phyloP scores from a whole-genome alignment of 2,113 vertebrate species.

The Passer domesticus region DNA sequence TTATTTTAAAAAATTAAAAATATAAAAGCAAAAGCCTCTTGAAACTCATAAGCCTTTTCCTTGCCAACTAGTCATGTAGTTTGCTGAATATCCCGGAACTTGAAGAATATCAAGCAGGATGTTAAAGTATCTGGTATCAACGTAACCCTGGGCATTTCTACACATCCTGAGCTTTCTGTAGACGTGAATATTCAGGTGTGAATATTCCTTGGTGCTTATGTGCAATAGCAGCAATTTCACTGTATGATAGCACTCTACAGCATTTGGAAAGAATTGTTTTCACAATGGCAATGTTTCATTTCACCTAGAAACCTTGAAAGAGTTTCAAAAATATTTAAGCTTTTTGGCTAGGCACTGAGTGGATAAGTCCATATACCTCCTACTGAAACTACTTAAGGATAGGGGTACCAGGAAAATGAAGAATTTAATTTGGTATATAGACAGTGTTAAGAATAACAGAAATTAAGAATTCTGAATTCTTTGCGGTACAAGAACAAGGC shows the following conservation, averaged over 20 bases:
- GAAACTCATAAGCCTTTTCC: background rate
- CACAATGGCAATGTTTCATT: background rate
- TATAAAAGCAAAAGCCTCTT: background rate
- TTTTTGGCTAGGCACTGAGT: background rate
- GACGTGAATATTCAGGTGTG: background rate
- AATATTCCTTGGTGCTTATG: background rate
- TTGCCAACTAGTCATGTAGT: background rate
- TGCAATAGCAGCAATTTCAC: background rate
- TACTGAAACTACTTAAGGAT: background rate
- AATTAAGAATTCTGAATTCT: background rate
- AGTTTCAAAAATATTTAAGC: background rate
- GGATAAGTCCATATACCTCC: background rate
- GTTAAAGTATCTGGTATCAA: background rate
- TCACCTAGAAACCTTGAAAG: background rate
- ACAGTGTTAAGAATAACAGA: background rate
- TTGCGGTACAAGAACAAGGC: background rate
- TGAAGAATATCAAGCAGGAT: background rate
- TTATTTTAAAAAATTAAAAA: background rate
- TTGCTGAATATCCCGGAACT: background rate
- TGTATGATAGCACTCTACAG: background rate
- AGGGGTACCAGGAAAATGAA: background rate
- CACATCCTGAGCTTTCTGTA: background rate
- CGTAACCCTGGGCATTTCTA: background rate
- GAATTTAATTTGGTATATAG: background rate
- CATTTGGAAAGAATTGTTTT: background rate